Percentiles rank a stretch among this genome's conserved stretches.
Evolutionary conservation across 2,113 vertebrate species (phyloP).

Genomic region (Gopherus evgoodei): DNA sequence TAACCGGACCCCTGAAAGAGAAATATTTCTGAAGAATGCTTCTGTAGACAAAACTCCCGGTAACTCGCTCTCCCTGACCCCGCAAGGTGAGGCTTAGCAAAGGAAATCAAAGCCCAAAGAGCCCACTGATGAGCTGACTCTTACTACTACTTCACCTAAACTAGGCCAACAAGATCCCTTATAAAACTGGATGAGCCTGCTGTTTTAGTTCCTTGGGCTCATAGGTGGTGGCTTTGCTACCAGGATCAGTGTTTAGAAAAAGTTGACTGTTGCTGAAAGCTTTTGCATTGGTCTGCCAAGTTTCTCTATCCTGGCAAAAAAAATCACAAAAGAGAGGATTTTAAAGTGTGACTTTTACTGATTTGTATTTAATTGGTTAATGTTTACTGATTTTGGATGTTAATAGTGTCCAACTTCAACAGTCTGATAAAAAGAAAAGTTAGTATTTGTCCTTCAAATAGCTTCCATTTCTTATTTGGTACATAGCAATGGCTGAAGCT

Average conservation of each 20-base stretch:
- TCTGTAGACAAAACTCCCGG: background rate
- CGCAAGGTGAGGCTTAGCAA: background rate
- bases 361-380: background rate
- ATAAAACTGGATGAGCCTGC: background rate
- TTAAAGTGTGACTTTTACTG: background rate
- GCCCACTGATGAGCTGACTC: background rate
- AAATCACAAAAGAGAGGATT: background rate
- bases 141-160: background rate
- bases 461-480: background rate
- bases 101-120: background rate
- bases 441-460: background rate
- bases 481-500: background rate
- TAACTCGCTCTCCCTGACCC: background rate
- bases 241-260: background rate
- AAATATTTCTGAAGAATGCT: background rate
- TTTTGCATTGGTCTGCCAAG: background rate
- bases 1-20: background rate
- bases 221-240: background rate
- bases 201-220: background rate
- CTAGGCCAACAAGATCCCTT: background rate
- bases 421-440: background rate
- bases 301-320: background rate
- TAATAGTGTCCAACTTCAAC: background rate
- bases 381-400: conserved; percentile 10
- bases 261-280: rapidly evolving